Evolutionary conservation across 2,888 invertebrate species (phyloP), one percentile per base, ranked within the genome.

Genomic region (Plebejus anna): DNA sequence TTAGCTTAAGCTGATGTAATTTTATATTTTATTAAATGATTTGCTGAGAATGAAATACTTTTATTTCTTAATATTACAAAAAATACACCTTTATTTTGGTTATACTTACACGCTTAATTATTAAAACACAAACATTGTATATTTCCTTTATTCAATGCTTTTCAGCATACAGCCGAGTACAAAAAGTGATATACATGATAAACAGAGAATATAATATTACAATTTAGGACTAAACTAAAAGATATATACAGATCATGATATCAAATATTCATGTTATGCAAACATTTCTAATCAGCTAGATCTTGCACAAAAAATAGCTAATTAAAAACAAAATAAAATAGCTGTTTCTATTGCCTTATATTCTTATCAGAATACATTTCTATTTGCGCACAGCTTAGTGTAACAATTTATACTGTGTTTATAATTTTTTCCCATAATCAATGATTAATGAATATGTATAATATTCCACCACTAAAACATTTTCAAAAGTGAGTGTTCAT

Each of bases 1-100:
- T 78, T 80, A 78, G 80, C 81, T 78, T 80, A 73, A 77, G 51
- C 75, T 32, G 51, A 76, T 76, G 42, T 72, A 77, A 57, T 75
- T 77, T 71, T 76, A 71, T 72, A 59, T 57, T 71, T 71, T 28
- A 72, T 38, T 55, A 76, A 73, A 73, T 28, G 51, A 70, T 32
- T 57, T 76, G 42, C 70, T 57, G 66, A 66, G 28, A 66, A 32
- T 66, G 28, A 55, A 55, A 1, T 16, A 22, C 22, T 61, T 61
- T 61, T 61, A 28, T 11, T 61, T 9, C 28, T 11, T 28, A 59
- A 16, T n/a, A 5, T 57, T n/a, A 1, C 1, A 57, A 57, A 57
- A 57, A n/a, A 3, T 9, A 47, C 11, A 11, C 47, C 47, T 47
- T 47, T 47, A 42, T 42, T 42, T 42, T 42, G 42, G 42, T 7